Percentiles rank a stretch among this genome's conserved stretches.
Evolutionary conservation across 1,140 invertebrate genomes (phyloP).

Genomic region (Luehdorfia chinensis): DNA sequence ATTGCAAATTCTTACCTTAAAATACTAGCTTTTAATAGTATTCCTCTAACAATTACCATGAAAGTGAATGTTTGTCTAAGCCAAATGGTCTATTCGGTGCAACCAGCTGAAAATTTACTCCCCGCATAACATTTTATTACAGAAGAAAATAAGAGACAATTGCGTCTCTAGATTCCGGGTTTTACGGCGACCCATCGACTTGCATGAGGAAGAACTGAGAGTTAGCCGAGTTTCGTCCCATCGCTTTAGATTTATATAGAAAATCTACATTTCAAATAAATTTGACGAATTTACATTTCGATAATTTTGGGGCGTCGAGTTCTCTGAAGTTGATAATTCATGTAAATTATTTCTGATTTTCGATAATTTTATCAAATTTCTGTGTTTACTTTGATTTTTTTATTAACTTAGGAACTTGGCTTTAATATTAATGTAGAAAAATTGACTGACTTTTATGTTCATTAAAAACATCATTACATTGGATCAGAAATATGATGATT

Average conservation of each 20-base stretch:
- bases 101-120: slow-evolving; percentile 12
- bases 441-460: neutral
- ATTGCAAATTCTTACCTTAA: slow-evolving; percentile 1
- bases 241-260: slow-evolving; percentile 3
- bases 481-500: neutral
- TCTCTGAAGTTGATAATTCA: slow-evolving; percentile 10
- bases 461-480: neutral
- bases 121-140: slow-evolving; percentile 13
- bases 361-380: slow-evolving; percentile 13
- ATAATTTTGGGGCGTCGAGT: slow-evolving; percentile 17
- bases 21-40: slow-evolving; percentile 9
- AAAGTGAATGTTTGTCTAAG: slow-evolving; percentile 5
- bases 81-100: slow-evolving; percentile 7
- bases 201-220: neutral
- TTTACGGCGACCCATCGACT: too few relatives aligned
- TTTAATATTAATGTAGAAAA: too few relatives aligned
- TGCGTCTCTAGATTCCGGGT: neutral
- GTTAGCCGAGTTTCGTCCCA: neutral
- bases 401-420: neutral
- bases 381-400: slow-evolving; percentile 12
- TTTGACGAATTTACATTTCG: slow-evolving; percentile 16
- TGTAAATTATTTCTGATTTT: slow-evolving; percentile 14
- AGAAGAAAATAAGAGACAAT: slow-evolving; percentile 16
- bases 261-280: slow-evolving; percentile 22
- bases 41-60: slow-evolving; percentile 2